Percentiles rank a stretch among this genome's conserved stretches.
These are phyloP conservation scores for Malacoraja senta DNA, from an alignment of 2,797 vertebrate species.

Conservation along the genomic window DNA sequence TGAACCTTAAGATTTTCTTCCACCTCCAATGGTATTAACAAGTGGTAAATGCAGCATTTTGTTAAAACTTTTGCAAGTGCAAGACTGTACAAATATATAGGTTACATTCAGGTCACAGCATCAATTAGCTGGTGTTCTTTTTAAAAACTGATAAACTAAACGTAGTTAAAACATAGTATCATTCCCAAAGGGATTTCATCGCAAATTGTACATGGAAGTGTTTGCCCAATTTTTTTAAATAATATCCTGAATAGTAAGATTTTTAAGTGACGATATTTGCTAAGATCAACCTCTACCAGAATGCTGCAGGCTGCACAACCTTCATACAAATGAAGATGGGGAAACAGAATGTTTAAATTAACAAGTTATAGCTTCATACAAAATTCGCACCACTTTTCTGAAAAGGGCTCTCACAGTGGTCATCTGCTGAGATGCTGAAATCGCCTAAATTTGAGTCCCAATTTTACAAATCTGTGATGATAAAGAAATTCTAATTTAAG, in stretches of 20 bases:
- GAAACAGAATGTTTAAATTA: constrained; percentile 5
- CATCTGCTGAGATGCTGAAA: constrained; percentile 11
- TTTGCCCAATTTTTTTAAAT: neutral
- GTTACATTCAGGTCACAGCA: constrained; percentile 29
- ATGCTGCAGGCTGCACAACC: neutral
- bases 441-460: neutral
- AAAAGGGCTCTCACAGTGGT: constrained; percentile 20
- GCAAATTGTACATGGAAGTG: neutral
- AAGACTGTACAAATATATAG: constrained; percentile 20
- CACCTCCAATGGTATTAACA: constrained; percentile 6
- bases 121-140: constrained; percentile 25
- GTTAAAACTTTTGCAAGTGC: constrained; percentile 15
- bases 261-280: constrained; percentile 7
- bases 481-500: neutral
- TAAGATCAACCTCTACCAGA: constrained; percentile 8
- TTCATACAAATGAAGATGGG: neutral
- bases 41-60: constrained; percentile 28
- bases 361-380: neutral
- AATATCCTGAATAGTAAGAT: neutral
- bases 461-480: constrained; percentile 17
- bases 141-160: neutral
- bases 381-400: neutral
- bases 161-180: neutral
- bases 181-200: neutral
- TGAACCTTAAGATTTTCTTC: constrained; percentile 1